Evolutionary conservation across 2,797 vertebrate genomes (phyloP).

Genomic region (Anomalospiza imberbis): DNA sequence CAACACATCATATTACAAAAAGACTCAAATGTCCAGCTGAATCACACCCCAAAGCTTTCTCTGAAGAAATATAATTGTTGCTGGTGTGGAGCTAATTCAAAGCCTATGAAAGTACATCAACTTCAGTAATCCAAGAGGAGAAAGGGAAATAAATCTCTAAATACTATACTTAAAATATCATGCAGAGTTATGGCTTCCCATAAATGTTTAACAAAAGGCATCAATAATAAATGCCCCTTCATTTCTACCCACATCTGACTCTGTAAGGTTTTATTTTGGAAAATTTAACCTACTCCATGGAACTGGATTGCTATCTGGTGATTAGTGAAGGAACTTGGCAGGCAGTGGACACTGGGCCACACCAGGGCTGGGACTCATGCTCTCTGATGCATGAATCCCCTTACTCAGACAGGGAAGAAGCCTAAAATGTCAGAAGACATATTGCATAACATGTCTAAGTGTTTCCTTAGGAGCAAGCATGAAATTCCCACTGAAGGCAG

Average conservation of each 20-base stretch:
- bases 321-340: not conserved
- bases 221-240: conserved; percentile 44
- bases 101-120: not conserved
- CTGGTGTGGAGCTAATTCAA: not conserved
- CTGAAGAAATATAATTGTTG: not conserved
- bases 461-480: not conserved
- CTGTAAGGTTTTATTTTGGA: not conserved
- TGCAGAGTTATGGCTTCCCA: not conserved
- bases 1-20: not conserved
- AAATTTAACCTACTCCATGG: not conserved
- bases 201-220: conserved; percentile 30
- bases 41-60: not conserved
- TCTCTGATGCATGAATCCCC: not conserved
- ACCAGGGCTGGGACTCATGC: accelerated
- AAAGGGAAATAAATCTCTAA: conserved; percentile 32
- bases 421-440: not conserved
- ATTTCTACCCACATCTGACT: conserved; percentile 1
- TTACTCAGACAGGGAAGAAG: not conserved
- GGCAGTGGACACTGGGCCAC: not conserved
- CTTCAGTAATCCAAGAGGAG: not conserved
- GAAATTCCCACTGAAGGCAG: not conserved
- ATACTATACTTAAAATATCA: not conserved
- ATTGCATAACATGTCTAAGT: not conserved
- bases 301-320: not conserved
- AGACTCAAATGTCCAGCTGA: not conserved